These are phyloP conservation scores for Hymenopus coronatus DNA, from an alignment of 2,888 invertebrate species.

Conservation along the genomic window DNA sequence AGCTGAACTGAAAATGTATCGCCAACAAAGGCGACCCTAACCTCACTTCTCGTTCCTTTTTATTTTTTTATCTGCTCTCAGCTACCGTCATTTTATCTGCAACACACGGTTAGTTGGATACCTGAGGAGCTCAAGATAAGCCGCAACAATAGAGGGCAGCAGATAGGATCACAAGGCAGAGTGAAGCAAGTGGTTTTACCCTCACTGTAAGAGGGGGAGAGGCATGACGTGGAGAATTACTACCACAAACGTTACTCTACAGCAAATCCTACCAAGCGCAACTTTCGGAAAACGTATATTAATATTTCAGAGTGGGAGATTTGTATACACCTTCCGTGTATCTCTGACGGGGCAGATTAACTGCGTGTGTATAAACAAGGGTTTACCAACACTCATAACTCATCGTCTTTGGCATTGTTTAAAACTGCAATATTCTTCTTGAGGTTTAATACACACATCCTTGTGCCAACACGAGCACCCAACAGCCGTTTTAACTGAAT, in stretches of 20 bases:
- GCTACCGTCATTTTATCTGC: neutral
- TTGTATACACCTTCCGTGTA: neutral
- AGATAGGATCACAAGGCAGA: neutral
- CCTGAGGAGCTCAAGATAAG: neutral
- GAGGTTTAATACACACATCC: no score
- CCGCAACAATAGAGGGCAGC: neutral
- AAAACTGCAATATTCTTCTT: neutral
- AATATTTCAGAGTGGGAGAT: neutral
- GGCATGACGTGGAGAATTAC: neutral
- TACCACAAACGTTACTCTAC: neutral
- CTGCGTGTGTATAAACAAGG: neutral
- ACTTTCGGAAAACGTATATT: neutral
- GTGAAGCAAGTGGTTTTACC: neutral
- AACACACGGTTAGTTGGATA: neutral
- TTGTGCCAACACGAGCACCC: no score
- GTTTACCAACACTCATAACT: neutral
- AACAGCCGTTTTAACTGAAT: no score
- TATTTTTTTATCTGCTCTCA: neutral
- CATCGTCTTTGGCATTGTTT: neutral
- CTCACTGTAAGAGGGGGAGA: no score
- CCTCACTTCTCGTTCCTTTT: neutral
- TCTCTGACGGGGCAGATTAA: neutral
- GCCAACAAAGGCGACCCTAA: neutral
- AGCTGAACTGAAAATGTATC: neutral
- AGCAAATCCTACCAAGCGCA: neutral